Evolutionary conservation across 1,140 invertebrate species (phyloP).

Genomic region (Brevipalpus yothersi): DNA sequence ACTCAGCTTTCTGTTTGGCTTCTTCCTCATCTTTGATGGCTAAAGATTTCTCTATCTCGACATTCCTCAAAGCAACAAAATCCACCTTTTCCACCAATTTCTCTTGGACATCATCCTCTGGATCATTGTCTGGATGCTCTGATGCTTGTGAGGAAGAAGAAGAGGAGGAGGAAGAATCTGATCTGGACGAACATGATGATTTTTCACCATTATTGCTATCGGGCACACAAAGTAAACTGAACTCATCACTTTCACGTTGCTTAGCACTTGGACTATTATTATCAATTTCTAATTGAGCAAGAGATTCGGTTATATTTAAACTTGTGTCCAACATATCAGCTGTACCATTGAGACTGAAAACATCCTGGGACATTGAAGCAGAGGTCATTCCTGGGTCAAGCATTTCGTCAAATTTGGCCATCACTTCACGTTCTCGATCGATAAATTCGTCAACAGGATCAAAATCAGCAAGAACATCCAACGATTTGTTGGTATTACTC

Average conservation of each 20-base stretch:
- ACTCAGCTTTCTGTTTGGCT: slow-evolving; percentile 58
- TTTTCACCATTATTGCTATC: too few species aligned
- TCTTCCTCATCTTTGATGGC: slow-evolving; percentile 79
- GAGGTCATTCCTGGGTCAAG: slow-evolving; percentile 26
- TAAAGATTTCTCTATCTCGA: slow-evolving; percentile 59
- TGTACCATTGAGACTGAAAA: neutral
- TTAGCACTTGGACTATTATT: neutral
- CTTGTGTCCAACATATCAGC: neutral
- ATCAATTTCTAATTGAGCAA: neutral
- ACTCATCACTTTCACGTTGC: too few species aligned
- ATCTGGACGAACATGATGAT: too few species aligned
- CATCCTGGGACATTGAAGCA: neutral
- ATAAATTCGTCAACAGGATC: slow-evolving; percentile 82
- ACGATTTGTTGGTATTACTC: slow-evolving; percentile 15
- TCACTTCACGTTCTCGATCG: slow-evolving; percentile 63
- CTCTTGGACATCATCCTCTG: neutral
- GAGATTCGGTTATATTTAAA: neutral
- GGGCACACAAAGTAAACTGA: too few species aligned
- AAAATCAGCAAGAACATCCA: slow-evolving; percentile 25
- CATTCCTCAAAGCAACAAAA: slow-evolving; percentile 72
- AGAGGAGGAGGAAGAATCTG: too few species aligned
- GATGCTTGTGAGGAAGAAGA: neutral
- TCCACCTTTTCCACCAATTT: slow-evolving; percentile 52
- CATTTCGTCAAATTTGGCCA: slow-evolving; percentile 73
- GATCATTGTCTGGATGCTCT: neutral